A percentile compares a stretch with the other conserved stretches of the same genome.
Evolutionary conservation across 1,140 invertebrate species (phyloP).

Genomic region (Apis florea): DNA sequence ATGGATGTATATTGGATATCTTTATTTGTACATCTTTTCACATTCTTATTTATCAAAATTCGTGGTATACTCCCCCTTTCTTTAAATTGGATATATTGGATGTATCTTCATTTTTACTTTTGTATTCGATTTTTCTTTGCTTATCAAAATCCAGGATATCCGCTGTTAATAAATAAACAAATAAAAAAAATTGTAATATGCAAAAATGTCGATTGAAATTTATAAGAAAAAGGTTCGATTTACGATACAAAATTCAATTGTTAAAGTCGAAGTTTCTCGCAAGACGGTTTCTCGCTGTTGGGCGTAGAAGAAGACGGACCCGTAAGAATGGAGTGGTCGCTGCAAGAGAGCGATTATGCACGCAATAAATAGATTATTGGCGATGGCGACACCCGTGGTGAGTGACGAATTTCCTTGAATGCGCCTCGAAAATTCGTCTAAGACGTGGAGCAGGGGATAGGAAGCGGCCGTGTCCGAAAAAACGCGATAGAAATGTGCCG

Average conservation of each 20-base stretch:
- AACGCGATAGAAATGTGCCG: neutral
- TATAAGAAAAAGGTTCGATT: neutral
- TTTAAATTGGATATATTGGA: too few species aligned
- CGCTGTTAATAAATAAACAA: too few species aligned
- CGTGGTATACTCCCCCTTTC: too few species aligned
- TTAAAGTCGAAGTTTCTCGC: too few species aligned
- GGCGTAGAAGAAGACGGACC: neutral
- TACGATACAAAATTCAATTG: neutral
- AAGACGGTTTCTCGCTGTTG: neutral
- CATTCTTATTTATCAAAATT: too few species aligned
- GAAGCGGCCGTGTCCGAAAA: neutral
- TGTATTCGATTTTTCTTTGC: too few species aligned
- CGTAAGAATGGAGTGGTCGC: conserved; percentile 47
- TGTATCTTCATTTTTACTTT: too few species aligned
- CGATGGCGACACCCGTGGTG: conserved; percentile 61
- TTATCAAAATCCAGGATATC: too few species aligned
- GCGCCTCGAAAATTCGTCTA: conserved; percentile 57
- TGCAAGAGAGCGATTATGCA: conserved; percentile 70
- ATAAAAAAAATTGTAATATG: too few species aligned
- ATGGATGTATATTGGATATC: too few species aligned
- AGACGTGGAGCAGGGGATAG: conserved; percentile 21
- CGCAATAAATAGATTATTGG: conserved; percentile 78
- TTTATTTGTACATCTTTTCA: too few species aligned
- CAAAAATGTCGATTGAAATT: neutral
- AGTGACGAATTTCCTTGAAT: conserved; percentile 70